These are phyloP conservation scores for Cryptus armator DNA, from an alignment of 2,888 invertebrate species.

Conservation along the genomic window DNA sequence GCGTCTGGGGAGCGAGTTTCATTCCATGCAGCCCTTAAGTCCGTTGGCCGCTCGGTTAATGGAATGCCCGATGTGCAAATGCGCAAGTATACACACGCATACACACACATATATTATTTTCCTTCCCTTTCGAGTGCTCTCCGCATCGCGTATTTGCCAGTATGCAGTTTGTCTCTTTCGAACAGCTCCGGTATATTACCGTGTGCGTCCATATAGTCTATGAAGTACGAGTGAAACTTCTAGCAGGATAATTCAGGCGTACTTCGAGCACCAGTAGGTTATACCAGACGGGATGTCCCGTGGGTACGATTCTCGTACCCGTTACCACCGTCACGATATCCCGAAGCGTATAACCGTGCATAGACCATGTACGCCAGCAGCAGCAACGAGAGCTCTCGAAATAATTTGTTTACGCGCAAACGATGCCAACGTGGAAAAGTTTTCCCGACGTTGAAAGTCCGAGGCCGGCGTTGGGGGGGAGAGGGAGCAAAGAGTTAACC, in stretches of 20 bases:
- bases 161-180: slow-evolving; percentile 33
- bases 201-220: background rate
- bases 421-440: slow-evolving; percentile 40
- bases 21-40: slow-evolving; percentile 36
- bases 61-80: slow-evolving; percentile 72
- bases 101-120: slow-evolving; percentile 30
- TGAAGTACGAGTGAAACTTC: slow-evolving; percentile 61
- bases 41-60: slow-evolving; percentile 72
- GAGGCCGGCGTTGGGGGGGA: background rate
- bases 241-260: slow-evolving; percentile 68
- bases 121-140: background rate
- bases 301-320: slow-evolving; percentile 65
- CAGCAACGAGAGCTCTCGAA: slow-evolving; percentile 32
- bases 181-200: slow-evolving; percentile 17
- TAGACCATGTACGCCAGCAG: slow-evolving; percentile 21
- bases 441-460: slow-evolving; percentile 11
- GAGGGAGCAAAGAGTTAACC: slow-evolving; percentile 5
- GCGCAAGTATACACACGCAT: slow-evolving; percentile 1
- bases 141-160: slow-evolving; percentile 33
- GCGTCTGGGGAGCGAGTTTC: slow-evolving; percentile 53
- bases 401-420: slow-evolving; percentile 55
- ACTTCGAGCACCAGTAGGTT: slow-evolving; percentile 63
- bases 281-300: slow-evolving; percentile 55
- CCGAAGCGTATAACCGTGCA: slow-evolving; percentile 27
- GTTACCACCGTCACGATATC: slow-evolving; percentile 57